Conservation (phyloP, 2,888 invertebrate species). For the Diadromus collaris region DNA sequence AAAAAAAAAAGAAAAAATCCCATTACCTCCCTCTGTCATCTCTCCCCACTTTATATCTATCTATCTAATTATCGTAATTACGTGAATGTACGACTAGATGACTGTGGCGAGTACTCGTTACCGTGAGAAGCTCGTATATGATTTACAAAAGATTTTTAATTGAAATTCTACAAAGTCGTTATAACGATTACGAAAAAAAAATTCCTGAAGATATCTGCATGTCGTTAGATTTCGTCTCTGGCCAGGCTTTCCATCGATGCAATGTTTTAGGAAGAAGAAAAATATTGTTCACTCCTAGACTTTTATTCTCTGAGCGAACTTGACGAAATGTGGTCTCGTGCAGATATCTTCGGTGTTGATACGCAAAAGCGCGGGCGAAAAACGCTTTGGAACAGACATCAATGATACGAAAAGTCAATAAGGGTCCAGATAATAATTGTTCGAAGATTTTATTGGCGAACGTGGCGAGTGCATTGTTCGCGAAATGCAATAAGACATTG, state of each 20-base stretch:
- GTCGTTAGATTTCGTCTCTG: too few relatives aligned
- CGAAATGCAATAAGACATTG: not conserved
- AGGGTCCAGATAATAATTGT: constrained; percentile 21
- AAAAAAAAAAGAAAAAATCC: constrained; percentile 10
- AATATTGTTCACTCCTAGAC: too few relatives aligned
- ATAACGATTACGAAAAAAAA: not conserved
- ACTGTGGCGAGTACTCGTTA: constrained; percentile 21
- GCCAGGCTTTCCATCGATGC: too few relatives aligned
- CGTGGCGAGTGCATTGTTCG: not conserved
- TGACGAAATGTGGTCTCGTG: too few relatives aligned
- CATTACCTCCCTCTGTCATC: constrained; percentile 45
- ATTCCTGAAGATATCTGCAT: too few relatives aligned
- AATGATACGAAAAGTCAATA: constrained; percentile 37
- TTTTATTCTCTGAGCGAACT: too few relatives aligned
- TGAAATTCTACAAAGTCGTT: not conserved
- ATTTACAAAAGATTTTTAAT: constrained; percentile 7
- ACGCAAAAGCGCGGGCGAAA: not conserved
- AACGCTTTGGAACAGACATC: constrained; percentile 11
- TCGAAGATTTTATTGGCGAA: not conserved
- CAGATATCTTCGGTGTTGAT: too few relatives aligned
- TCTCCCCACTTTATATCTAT: constrained; percentile 45
- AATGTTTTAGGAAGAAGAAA: too few relatives aligned
- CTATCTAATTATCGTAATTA: constrained; percentile 50
- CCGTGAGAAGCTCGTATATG: constrained; percentile 40
- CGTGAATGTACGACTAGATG: constrained; percentile 26